Evolutionary conservation across 2,797 vertebrate genomes (phyloP).

Genomic region (Thunnus albacares): DNA sequence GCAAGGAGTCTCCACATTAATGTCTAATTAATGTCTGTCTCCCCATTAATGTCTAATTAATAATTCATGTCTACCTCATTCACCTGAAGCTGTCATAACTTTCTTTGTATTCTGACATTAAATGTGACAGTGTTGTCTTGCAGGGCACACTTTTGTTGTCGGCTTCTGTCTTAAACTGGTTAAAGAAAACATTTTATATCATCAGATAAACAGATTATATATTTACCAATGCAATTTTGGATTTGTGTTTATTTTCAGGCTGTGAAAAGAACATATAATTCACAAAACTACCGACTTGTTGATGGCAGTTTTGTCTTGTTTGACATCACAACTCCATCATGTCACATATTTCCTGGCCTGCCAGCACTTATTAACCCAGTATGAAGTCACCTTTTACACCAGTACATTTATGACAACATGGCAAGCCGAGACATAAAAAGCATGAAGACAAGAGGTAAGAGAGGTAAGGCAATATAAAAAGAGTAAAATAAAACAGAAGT

Average conservation of each 20-base stretch:
- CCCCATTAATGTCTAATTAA: slow-evolving; percentile 74
- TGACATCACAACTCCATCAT: neutral
- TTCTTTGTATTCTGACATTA: slow-evolving; percentile 55
- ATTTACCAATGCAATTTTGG: neutral
- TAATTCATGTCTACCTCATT: slow-evolving; percentile 71
- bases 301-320: neutral
- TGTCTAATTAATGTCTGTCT: slow-evolving; percentile 80
- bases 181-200: neutral
- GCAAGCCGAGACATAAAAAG: no score
- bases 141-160: slow-evolving; percentile 35
- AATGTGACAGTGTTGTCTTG: slow-evolving; percentile 59
- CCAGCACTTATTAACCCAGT: neutral
- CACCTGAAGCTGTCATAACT: slow-evolving; percentile 76
- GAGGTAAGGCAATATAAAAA: no score
- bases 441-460: no score
- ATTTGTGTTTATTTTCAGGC: neutral
- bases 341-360: neutral
- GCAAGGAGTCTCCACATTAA: slow-evolving; percentile 71
- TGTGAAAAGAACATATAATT: neutral
- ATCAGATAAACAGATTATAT: neutral
- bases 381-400: neutral
- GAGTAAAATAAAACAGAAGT: no score
- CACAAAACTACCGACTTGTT: neutral
- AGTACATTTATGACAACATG: no score
- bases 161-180: neutral